Conservation (phyloP, 2,113 vertebrate genomes). For the Apaloderma vittatum region DNA sequence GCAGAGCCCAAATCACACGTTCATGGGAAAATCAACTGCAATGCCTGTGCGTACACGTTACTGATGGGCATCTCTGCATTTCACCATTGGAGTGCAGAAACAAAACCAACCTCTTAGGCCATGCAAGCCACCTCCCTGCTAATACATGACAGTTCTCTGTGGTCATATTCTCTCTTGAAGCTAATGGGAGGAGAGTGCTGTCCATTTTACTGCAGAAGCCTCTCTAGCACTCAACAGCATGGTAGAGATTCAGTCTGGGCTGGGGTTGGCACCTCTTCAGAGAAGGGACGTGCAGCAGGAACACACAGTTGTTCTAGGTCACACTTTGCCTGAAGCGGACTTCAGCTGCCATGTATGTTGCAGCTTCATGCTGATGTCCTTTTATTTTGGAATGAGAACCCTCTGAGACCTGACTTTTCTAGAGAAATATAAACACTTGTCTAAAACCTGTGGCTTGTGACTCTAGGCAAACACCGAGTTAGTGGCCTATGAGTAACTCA, state of each 20-base stretch:
- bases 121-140: background rate
- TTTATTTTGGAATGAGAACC: background rate
- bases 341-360: background rate
- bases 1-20: background rate
- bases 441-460: background rate
- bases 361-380: background rate
- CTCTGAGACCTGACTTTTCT: background rate
- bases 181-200: background rate
- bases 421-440: background rate
- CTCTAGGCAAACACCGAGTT: background rate
- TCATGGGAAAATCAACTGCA: background rate
- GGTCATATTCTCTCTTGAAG: background rate
- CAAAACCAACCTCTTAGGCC: background rate
- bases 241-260: background rate
- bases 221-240: background rate
- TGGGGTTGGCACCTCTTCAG: background rate
- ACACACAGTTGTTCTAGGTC: background rate
- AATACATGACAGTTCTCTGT: background rate
- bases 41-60: accelerated
- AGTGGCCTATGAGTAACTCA: background rate
- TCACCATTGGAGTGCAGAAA: background rate
- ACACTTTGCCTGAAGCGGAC: background rate
- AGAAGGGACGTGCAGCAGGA: background rate
- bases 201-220: background rate
- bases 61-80: background rate